Evolutionary conservation across 2,797 vertebrate species (phyloP).

Genomic region (Epinephelus awoara): DNA sequence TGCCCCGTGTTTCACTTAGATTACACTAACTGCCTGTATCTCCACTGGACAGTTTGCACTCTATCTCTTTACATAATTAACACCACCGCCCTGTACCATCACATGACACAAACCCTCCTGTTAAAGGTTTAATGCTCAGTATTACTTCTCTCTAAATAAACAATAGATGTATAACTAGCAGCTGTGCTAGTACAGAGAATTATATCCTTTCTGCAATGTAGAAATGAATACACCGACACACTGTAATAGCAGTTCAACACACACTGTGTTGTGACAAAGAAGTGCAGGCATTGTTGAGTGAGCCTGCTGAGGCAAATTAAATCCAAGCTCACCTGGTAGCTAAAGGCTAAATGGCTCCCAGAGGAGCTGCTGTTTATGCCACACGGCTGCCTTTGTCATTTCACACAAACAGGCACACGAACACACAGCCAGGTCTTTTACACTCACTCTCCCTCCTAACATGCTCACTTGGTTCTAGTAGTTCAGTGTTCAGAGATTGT

Average conservation of each 20-base stretch:
- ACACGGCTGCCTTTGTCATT: background rate
- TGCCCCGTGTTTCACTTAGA: conserved; percentile 59
- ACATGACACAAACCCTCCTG: background rate
- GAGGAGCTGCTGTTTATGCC: conserved; percentile 42
- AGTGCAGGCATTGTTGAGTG: conserved; percentile 9
- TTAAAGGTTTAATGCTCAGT: background rate
- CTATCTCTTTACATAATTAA: conserved; percentile 20
- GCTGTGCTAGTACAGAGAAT: background rate
- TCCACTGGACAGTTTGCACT: conserved; percentile 3
- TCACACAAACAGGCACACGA: background rate
- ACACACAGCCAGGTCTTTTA: background rate
- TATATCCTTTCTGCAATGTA: background rate
- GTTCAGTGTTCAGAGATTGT: background rate
- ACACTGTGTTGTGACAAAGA: background rate
- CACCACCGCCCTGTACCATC: background rate
- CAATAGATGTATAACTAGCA: background rate
- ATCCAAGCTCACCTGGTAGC: conserved; percentile 13
- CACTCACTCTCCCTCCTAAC: background rate
- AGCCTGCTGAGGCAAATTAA: conserved; percentile 16
- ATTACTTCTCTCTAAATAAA: background rate
- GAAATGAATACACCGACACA: background rate
- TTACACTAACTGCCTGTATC: conserved; percentile 59
- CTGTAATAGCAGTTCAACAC: too few relatives aligned
- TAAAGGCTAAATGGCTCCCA: conserved; percentile 32
- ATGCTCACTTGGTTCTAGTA: background rate